These are phyloP conservation scores for Lepus americanus DNA, from an alignment of 2,113 vertebrate genomes.

Conservation along the genomic window DNA sequence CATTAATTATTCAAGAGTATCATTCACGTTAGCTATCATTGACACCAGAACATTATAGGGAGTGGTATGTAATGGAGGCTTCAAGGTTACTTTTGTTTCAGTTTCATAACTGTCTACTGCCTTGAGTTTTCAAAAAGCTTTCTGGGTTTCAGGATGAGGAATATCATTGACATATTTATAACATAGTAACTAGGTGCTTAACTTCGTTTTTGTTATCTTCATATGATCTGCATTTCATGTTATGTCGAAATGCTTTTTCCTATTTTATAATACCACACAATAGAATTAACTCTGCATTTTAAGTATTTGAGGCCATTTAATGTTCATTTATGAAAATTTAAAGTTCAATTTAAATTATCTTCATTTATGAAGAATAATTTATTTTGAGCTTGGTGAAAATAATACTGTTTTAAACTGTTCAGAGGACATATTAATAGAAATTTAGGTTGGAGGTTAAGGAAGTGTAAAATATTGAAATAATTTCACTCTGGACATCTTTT, in stretches of 20 bases:
- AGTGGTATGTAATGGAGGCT: neutral
- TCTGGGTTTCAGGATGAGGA: slow-evolving; percentile 37
- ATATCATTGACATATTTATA: neutral
- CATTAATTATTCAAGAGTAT: neutral
- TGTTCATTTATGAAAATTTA: slow-evolving; percentile 43
- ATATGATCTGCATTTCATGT: neutral
- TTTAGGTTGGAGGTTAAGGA: slow-evolving; percentile 40
- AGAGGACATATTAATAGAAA: neutral
- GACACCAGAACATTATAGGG: neutral
- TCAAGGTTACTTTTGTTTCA: neutral
- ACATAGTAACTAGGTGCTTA: neutral
- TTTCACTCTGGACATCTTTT: neutral
- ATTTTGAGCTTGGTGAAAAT: slow-evolving; percentile 30
- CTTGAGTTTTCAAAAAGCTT: slow-evolving; percentile 15
- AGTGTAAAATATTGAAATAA: neutral
- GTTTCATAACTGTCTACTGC: neutral
- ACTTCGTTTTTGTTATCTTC: slow-evolving; percentile 35
- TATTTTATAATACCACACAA: neutral
- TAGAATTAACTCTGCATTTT: slow-evolving; percentile 3
- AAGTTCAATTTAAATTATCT: neutral
- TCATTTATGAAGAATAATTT: neutral
- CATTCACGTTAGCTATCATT: slow-evolving; percentile 5
- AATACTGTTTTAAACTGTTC: slow-evolving; percentile 22
- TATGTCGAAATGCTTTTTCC: neutral
- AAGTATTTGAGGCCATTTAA: neutral